These are phyloP conservation scores for Sebastes paucispinis DNA, from an alignment of 2,797 vertebrate genomes.

Conservation along the genomic window DNA sequence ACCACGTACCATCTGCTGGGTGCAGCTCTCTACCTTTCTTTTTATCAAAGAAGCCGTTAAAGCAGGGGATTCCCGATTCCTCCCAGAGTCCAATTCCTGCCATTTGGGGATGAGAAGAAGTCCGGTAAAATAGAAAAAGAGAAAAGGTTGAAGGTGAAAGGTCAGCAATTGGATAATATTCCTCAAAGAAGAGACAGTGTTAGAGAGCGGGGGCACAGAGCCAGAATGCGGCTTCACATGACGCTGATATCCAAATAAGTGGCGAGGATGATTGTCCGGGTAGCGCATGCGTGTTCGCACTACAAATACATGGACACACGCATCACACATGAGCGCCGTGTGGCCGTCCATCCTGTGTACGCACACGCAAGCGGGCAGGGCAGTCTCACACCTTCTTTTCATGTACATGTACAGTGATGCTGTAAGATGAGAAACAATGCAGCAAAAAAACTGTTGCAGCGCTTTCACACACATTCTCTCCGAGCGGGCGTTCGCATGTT, in stretches of 20 bases:
- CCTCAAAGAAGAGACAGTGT: conserved; percentile 11
- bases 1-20: conserved; percentile 76
- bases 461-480: background rate
- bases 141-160: conserved; percentile 24
- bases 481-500: background rate
- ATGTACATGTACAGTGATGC: background rate
- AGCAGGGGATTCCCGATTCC: conserved; percentile 66
- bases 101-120: conserved; percentile 27
- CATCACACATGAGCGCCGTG: too few relatives aligned
- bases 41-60: conserved; percentile 71
- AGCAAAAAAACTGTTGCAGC: background rate
- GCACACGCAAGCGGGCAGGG: background rate
- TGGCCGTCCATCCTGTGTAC: background rate
- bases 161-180: background rate
- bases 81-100: conserved; percentile 42
- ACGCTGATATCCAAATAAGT: conserved; percentile 42
- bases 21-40: conserved; percentile 63
- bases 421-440: conserved; percentile 29
- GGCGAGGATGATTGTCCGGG: conserved; percentile 11
- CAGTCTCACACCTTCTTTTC: conserved; percentile 37
- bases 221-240: conserved; percentile 21
- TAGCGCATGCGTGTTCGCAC: conserved; percentile 50
- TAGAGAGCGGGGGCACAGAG: background rate
- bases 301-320: conserved; percentile 14
- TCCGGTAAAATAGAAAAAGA: conserved; percentile 27